phyloP scores from a whole-genome alignment of 1,140 invertebrate species.

The Temnothorax curvispinosus region DNA sequence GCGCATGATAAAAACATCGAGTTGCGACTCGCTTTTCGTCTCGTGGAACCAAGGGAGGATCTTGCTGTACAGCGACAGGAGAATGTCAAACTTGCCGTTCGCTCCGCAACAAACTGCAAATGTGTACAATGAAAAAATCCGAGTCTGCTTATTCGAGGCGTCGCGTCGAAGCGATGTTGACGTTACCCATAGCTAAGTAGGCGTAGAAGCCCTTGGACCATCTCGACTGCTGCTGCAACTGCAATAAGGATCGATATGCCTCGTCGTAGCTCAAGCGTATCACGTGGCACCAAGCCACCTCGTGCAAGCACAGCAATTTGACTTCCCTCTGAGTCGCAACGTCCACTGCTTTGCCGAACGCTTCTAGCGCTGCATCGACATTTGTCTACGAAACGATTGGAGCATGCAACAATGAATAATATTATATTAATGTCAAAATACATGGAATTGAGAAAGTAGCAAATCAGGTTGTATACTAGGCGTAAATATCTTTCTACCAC shows the following conservation, averaged over 20 bases:
- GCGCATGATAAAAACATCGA: constrained; percentile 79
- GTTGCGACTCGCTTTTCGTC: constrained; percentile 76
- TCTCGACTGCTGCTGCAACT: constrained; percentile 87
- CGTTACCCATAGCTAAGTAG: constrained; percentile 88
- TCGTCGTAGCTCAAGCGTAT: constrained; percentile 88
- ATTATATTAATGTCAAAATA: neutral
- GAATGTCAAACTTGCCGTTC: constrained; percentile 83
- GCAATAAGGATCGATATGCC: constrained; percentile 87
- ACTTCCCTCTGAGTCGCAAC: constrained; percentile 89
- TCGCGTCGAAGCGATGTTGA: neutral
- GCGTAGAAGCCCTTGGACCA: constrained; percentile 91
- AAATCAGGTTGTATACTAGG: neutral
- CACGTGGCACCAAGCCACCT: constrained; percentile 91
- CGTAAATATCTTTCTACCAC: neutral
- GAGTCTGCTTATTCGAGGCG: neutral
- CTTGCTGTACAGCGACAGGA: constrained; percentile 81
- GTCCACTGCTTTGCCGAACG: constrained; percentile 88
- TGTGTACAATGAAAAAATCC: neutral
- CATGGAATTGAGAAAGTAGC: neutral
- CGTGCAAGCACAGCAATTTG: constrained; percentile 89
- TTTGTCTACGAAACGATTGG: constrained; percentile 85
- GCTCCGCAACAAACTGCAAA: constrained; percentile 86
- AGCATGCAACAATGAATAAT: neutral
- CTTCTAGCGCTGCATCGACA: constrained; percentile 87
- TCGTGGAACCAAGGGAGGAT: constrained; percentile 82